These are phyloP conservation scores for Holacanthella duospinosa DNA, from an alignment of 2,888 invertebrate species.

Conservation along the genomic window DNA sequence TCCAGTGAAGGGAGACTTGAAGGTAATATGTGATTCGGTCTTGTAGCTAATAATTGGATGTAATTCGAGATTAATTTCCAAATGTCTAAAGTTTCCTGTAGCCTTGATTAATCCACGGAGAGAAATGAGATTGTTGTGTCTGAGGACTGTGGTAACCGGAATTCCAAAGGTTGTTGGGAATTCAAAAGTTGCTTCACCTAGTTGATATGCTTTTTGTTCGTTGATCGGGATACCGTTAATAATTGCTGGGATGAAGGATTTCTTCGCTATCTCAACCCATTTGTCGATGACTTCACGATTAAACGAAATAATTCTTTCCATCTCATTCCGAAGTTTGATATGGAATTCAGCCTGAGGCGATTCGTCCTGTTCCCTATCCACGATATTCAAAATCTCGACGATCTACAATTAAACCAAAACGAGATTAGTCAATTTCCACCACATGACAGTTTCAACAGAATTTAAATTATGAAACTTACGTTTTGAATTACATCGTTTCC, in stretches of 20 bases:
- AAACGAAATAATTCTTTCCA: slow-evolving; percentile 27
- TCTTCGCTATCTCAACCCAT: neutral
- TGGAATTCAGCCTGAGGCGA: slow-evolving; percentile 22
- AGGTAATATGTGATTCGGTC: slow-evolving; percentile 21
- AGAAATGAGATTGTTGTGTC: slow-evolving; percentile 26
- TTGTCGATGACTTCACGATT: slow-evolving; percentile 10
- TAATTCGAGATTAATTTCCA: slow-evolving; percentile 25
- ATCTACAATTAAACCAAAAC: slow-evolving; percentile 1
- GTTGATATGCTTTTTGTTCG: slow-evolving; percentile 51
- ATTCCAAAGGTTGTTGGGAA: slow-evolving; percentile 54
- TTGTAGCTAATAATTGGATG: slow-evolving; percentile 19
- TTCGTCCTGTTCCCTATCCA: slow-evolving; percentile 29
- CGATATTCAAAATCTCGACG: slow-evolving; percentile 11
- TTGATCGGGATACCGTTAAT: slow-evolving; percentile 41
- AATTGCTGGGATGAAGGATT: slow-evolving; percentile 6
- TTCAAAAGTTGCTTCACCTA: slow-evolving; percentile 51
- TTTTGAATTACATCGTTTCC: slow-evolving; percentile 1
- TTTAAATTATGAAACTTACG: neutral
- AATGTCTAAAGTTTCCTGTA: slow-evolving; percentile 9
- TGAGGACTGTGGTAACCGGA: slow-evolving; percentile 42
- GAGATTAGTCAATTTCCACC: neutral
- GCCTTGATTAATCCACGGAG: slow-evolving; percentile 26
- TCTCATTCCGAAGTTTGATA: slow-evolving; percentile 30
- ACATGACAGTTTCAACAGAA: neutral
- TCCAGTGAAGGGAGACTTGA: slow-evolving; percentile 28